phyloP scores from a whole-genome alignment of 2,797 vertebrate species.

The Argentina silus region DNA sequence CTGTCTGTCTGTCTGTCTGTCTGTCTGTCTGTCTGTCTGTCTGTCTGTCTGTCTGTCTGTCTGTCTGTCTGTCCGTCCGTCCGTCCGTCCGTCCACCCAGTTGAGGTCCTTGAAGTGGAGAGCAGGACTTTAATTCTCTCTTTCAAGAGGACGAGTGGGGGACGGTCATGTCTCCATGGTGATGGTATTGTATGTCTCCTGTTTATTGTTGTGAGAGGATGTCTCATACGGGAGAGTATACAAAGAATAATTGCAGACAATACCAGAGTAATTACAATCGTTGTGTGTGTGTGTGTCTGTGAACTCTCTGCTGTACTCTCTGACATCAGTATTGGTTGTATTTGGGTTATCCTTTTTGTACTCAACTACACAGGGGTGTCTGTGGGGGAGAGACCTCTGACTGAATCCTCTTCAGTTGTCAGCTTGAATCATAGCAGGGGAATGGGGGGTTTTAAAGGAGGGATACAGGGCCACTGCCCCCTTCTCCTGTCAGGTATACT shows the following conservation, averaged over 20 bases:
- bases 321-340: not conserved
- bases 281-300: not conserved
- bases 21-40: not conserved
- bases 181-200: constrained; percentile 50
- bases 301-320: not conserved
- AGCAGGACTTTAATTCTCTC: constrained; percentile 53
- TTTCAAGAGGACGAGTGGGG: constrained; percentile 32
- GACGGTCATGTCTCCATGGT: constrained; percentile 55
- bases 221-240: constrained; percentile 14
- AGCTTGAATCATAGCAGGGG: constrained; percentile 50
- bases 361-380: not conserved
- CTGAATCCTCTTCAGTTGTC: constrained; percentile 46
- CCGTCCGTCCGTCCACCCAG: constrained; percentile 36
- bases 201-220: constrained; percentile 36
- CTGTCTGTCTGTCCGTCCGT: too few species aligned
- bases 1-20: constrained; percentile 42
- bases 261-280: too few species aligned
- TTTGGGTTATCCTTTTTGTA: not conserved
- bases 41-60: constrained; percentile 50
- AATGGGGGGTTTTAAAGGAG: constrained; percentile 22
- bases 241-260: too few species aligned
- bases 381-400: constrained; percentile 29
- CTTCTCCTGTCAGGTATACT: constrained; percentile 34
- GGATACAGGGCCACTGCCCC: constrained; percentile 36
- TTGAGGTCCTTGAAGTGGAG: constrained; percentile 49